Conservation (phyloP, 2,113 vertebrate genomes). For the Poeciliopsis turrubarensis region DNA sequence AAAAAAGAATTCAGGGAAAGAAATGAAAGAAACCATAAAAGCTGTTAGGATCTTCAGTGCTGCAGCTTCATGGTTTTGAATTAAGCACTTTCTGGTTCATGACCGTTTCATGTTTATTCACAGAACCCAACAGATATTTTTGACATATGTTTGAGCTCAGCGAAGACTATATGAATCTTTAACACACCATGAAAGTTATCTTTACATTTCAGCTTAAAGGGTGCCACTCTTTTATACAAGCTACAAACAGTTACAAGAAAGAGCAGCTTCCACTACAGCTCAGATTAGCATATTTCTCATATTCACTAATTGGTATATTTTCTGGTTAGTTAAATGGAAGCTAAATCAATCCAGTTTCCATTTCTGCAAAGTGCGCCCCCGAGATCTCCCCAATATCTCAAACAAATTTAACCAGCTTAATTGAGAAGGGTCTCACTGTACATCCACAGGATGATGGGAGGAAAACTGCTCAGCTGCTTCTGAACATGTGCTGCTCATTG, state of each 20-base stretch:
- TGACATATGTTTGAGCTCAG: not conserved
- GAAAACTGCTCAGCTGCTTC: not conserved
- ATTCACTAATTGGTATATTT: constrained; percentile 30
- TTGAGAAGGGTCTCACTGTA: constrained; percentile 23
- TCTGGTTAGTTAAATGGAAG: constrained; percentile 32
- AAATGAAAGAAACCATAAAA: too few species aligned
- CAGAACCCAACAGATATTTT: too few species aligned
- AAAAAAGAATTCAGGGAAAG: too few species aligned
- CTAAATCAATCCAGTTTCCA: constrained; percentile 35
- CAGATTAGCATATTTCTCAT: constrained; percentile 22
- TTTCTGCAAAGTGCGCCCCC: constrained; percentile 14
- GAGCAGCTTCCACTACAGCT: constrained; percentile 1
- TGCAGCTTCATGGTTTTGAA: too few species aligned
- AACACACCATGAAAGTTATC: not conserved
- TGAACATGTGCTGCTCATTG: not conserved
- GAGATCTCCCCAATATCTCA: constrained; percentile 1
- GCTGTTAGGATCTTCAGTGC: too few species aligned
- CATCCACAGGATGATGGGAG: not conserved
- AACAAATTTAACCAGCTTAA: constrained; percentile 20
- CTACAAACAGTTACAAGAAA: not conserved
- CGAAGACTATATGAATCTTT: not conserved
- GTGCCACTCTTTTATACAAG: not conserved
- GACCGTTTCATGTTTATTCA: too few species aligned
- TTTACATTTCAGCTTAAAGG: not conserved
- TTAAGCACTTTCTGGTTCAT: too few species aligned